Evolutionary conservation across 2,113 vertebrate species (phyloP), one percentile per base, ranked within the genome.

Genomic region (Upupa epops): DNA sequence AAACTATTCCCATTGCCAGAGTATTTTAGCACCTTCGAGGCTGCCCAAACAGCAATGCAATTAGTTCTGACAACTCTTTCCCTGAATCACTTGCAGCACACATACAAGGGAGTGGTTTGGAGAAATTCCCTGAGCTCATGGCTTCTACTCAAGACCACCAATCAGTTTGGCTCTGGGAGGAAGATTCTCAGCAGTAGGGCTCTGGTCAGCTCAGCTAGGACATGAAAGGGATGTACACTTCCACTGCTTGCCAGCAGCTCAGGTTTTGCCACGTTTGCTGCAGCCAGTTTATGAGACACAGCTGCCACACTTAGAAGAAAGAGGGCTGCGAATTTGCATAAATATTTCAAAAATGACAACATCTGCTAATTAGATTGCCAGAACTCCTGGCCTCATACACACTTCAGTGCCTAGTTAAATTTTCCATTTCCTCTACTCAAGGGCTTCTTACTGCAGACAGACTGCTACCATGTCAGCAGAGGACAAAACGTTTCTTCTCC

Each of bases 41-140:
- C 45, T 59, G 65, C 40, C 32, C 63, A 28, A 82, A 75, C 12
- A 82, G 86, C 66, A 70, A 32, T 4, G 21, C 58, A 75, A 63
- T 92, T 80, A 88, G 25, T 84, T 87, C 70, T 79, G 86, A 86
- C 77, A 89, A 46, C 24, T 80, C 54, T 61, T 63, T 51, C 40
- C 29, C 42, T 46, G 31, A 82, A 86, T 60, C 40, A 64, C 48
- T 71, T 34, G 51, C 42, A 85, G 78, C 63, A 89, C 59, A 86
- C 37, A 51, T 60, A 61, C 72, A 82, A 84, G 42, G 11, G 37
- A 63, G 18, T 40, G 42, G 15, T 79, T 86, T 89, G 37, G 52
- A 93, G 66, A 82, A 82, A 70, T 54, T 86, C 29, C 32, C 46
- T 12, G 8, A 16, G 18, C 29, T 78, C 70, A 58, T 34, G 60